Evolutionary conservation across 2,797 vertebrate species (phyloP).

Genomic region (Cyclopterus lumpus): DNA sequence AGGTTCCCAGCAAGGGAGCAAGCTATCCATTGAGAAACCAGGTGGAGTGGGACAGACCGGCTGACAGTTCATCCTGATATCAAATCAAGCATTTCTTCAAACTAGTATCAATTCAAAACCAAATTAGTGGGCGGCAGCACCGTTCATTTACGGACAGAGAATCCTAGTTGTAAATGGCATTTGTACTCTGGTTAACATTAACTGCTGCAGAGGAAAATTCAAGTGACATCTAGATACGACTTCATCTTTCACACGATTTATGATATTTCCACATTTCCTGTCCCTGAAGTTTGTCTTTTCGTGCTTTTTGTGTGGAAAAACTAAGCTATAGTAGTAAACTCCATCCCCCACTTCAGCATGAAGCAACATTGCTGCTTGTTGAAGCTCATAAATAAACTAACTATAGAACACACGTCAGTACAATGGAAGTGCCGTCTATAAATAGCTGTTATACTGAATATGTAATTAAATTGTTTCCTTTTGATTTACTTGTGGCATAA

Average conservation of each 20-base stretch:
- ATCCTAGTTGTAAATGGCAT: not conserved
- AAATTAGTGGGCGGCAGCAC: conserved; percentile 1
- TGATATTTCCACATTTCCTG: conserved; percentile 48
- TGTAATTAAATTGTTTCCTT: not conserved
- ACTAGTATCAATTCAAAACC: not conserved
- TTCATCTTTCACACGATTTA: not conserved
- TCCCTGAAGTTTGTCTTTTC: conserved; percentile 9
- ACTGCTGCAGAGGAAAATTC: not conserved
- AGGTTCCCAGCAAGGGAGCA: conserved; percentile 20
- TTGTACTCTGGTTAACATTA: not conserved
- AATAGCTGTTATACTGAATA: not conserved
- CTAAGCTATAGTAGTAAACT: conserved; percentile 5
- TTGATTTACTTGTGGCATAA: conserved; percentile 16
- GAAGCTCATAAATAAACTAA: conserved; percentile 32
- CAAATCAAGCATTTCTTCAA: not conserved
- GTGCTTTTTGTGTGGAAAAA: conserved; percentile 20
- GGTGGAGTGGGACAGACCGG: conserved; percentile 79
- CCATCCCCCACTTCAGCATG: conserved; percentile 45
- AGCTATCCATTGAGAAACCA: conserved; percentile 64
- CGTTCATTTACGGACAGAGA: not conserved
- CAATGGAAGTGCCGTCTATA: conserved; percentile 13
- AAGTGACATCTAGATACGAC: not conserved
- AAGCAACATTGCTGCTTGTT: conserved; percentile 27
- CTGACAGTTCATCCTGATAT: conserved; percentile 65
- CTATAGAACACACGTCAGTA: conserved; percentile 8